Evolutionary conservation across 2,888 invertebrate species (phyloP).

Genomic region (Drosophila borealis): DNA sequence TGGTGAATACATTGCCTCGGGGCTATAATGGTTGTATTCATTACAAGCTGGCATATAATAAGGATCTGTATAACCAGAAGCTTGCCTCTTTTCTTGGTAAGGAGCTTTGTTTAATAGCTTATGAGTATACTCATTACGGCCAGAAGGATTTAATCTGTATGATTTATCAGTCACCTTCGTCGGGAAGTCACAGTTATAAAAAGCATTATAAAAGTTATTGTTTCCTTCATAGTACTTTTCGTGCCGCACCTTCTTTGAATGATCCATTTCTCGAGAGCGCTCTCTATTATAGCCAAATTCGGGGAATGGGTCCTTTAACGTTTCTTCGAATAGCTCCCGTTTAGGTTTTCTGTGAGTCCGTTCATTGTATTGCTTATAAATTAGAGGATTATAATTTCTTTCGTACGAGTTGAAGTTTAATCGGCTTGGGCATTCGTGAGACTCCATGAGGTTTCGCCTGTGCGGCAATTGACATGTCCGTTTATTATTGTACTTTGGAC

Average conservation of each 20-base stretch:
- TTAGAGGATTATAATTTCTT: neutral
- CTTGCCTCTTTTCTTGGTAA: neutral
- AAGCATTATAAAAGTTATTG: neutral
- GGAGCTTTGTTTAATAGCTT: neutral
- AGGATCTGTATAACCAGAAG: slow-evolving; percentile 15
- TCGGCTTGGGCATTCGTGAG: slow-evolving; percentile 8
- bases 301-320: neutral
- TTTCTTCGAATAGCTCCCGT: neutral
- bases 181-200: slow-evolving; percentile 1
- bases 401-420: neutral
- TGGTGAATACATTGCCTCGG: neutral
- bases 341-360: neutral
- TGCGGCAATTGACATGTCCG: neutral
- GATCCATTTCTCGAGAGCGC: neutral
- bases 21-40: neutral
- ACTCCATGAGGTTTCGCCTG: slow-evolving; percentile 1
- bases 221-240: neutral
- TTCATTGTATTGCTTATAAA: neutral
- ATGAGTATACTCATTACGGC: neutral
- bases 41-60: neutral
- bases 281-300: neutral
- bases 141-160: neutral
- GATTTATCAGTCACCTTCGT: neutral
- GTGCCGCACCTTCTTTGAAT: neutral
- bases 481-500: neutral